These are phyloP conservation scores for Dreissena polymorpha DNA, from an alignment of 1,140 invertebrate genomes.

Conservation along the genomic window DNA sequence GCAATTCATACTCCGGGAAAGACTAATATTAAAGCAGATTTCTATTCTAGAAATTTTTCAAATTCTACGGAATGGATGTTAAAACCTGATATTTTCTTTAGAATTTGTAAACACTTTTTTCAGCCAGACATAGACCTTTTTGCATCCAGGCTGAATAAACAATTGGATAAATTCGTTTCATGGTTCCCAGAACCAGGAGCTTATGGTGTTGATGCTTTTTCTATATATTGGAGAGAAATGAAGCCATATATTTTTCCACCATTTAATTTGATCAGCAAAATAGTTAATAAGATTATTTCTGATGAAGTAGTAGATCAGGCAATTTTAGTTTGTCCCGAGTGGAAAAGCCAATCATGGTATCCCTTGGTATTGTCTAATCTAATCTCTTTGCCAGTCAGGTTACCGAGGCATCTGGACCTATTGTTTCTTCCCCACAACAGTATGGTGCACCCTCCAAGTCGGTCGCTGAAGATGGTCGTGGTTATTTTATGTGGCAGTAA, in stretches of 20 bases:
- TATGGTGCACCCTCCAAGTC: background rate
- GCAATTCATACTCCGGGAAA: slow-evolving; percentile 34
- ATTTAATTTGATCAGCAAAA: background rate
- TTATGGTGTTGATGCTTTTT: slow-evolving; percentile 29
- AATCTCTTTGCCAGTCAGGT: slow-evolving; percentile 30
- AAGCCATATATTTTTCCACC: slow-evolving; percentile 40
- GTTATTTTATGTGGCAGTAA: background rate
- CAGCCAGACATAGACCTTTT: slow-evolving; percentile 54
- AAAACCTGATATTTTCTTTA: slow-evolving; percentile 33
- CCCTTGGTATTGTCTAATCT: slow-evolving; percentile 18
- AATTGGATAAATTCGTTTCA: slow-evolving; percentile 38
- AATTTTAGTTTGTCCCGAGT: slow-evolving; percentile 4
- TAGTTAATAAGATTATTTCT: slow-evolving; percentile 14
- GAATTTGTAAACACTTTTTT: background rate
- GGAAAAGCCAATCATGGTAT: slow-evolving; percentile 20
- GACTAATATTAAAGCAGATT: slow-evolving; percentile 54
- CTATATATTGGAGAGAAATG: slow-evolving; percentile 7
- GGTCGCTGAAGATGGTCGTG: background rate
- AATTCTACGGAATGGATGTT: slow-evolving; percentile 31
- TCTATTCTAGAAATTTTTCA: slow-evolving; percentile 41
- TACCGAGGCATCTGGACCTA: slow-evolving; percentile 33
- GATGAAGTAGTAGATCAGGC: slow-evolving; percentile 32
- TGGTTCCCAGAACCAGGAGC: slow-evolving; percentile 50
- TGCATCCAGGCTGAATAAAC: slow-evolving; percentile 55
- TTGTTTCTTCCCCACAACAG: slow-evolving; percentile 14